A percentile compares a stretch with the other conserved stretches of the same genome.
Conservation (phyloP, 2,113 vertebrate genomes). For the Symphodus melops region DNA sequence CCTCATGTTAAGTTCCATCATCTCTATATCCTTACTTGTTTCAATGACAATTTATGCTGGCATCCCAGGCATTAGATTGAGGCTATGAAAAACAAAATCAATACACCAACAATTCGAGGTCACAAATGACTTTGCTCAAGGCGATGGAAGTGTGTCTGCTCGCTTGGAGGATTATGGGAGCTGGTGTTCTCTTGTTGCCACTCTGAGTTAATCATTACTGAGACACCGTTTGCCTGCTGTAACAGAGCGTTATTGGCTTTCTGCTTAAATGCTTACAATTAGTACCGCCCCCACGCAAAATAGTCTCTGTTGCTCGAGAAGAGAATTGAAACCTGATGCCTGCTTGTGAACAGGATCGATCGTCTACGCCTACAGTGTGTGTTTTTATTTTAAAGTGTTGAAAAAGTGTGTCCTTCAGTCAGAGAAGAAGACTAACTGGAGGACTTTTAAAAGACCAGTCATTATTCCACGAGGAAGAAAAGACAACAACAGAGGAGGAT, state of each 20-base stretch:
- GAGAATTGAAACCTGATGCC: constrained; percentile 20
- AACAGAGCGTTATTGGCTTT: constrained; percentile 29
- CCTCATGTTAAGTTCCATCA: neutral
- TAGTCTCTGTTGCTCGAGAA: neutral
- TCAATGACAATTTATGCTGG: constrained; percentile 22
- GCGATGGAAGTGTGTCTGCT: constrained; percentile 58
- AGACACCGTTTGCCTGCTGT: constrained; percentile 28
- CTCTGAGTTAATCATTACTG: constrained; percentile 51
- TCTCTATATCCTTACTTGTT: neutral
- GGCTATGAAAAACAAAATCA: constrained; percentile 45
- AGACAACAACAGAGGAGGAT: constrained; percentile 47
- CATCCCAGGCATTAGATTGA: neutral
- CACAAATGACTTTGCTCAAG: constrained; percentile 54
- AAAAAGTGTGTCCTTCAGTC: neutral
- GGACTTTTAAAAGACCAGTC: constrained; percentile 9
- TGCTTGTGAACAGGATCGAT: neutral
- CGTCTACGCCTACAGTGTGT: neutral
- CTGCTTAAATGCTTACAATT: constrained; percentile 30
- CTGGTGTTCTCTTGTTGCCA: constrained; percentile 40
- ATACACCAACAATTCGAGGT: constrained; percentile 58
- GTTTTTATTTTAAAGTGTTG: neutral
- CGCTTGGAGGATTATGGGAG: constrained; percentile 56
- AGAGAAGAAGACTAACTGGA: neutral
- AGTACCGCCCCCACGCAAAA: constrained; percentile 40
- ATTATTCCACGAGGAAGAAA: constrained; percentile 13